Evolutionary conservation across 2,113 vertebrate species (phyloP), one percentile per base, ranked within the genome.

Genomic region (Anthoscopus minutus): DNA sequence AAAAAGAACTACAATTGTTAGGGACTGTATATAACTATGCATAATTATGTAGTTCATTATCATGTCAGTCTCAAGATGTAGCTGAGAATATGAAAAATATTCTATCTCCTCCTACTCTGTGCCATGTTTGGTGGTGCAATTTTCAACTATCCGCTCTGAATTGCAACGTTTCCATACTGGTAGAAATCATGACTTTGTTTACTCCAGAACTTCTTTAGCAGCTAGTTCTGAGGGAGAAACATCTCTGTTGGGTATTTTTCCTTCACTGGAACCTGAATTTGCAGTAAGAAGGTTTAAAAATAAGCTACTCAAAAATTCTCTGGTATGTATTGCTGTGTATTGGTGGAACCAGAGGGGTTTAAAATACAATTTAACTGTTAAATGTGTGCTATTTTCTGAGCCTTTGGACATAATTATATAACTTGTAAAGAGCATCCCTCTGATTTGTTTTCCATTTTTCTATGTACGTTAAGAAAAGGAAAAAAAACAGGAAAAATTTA

Each of bases 391-490:
- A 8, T 27, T 88, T 89, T 58, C 30, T 60, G 4, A 74, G 9
- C 2, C 79, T 88, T 72, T 60, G 9, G 14, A 74, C 82, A 50
- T 8, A 66, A 17, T 33, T 16, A 9, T 47, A 20, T 15, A 76
- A 33, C 18, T 50, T 54, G 4, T 10, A 17, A 61, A 61, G 13
- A 53, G 1, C 11, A 69, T 22, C 9, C 2, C 3, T 51, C 17
- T 67, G 35, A 18, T 37, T 57, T 73, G 2, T 18, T 67, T 77
- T 62, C 50, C 4, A 50, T 53, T 70, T 78, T 13, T 62, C 84
- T 66, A 40, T n/a, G 13, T 22, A 25, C 0, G 3, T 24, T n/a
- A 73, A 50, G 2, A 60, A 44, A 51, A 7, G 2, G 1, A 60
- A 50, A 74, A 44, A 13, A 12, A 17, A 1, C 1, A 35, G 9